phyloP scores from a whole-genome alignment of 2,113 vertebrate genomes.

The Pyxicephalus adspersus region DNA sequence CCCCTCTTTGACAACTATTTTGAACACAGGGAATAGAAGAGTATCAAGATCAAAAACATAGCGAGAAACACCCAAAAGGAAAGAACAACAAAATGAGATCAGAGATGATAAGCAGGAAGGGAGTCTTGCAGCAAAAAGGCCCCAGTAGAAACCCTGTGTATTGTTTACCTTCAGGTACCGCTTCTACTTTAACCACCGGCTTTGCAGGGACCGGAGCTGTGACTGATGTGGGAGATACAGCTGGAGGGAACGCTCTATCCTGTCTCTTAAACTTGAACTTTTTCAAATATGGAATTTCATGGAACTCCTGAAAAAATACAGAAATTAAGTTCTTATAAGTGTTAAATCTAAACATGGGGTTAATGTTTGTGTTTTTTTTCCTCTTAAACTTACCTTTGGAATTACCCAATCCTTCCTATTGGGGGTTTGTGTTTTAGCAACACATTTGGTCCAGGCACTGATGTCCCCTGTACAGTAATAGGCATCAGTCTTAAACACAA shows the following conservation, averaged over 20 bases:
- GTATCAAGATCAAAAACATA: too few species aligned
- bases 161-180: slow-evolving; percentile 10
- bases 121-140: too few species aligned
- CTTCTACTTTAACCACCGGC: slow-evolving; percentile 70
- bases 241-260: slow-evolving; percentile 82
- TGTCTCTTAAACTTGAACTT: slow-evolving; percentile 94
- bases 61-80: too few species aligned
- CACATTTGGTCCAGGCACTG: slow-evolving; percentile 97
- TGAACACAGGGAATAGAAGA: too few species aligned
- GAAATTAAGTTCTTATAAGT: background rate
- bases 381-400: slow-evolving; percentile 80
- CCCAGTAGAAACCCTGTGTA: background rate
- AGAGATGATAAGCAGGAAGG: too few species aligned
- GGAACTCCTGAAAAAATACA: slow-evolving; percentile 79
- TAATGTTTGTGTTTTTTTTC: too few species aligned
- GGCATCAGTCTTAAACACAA: slow-evolving; percentile 89
- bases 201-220: slow-evolving; percentile 52
- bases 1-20: too few species aligned
- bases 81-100: too few species aligned
- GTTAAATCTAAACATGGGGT: background rate
- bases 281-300: slow-evolving; percentile 89
- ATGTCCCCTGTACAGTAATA: slow-evolving; percentile 93
- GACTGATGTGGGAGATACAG: slow-evolving; percentile 58
- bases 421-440: slow-evolving; percentile 85
- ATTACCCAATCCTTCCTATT: slow-evolving; percentile 86